These are phyloP conservation scores for Nomada fucata DNA, from an alignment of 2,888 invertebrate genomes.

Conservation along the genomic window DNA sequence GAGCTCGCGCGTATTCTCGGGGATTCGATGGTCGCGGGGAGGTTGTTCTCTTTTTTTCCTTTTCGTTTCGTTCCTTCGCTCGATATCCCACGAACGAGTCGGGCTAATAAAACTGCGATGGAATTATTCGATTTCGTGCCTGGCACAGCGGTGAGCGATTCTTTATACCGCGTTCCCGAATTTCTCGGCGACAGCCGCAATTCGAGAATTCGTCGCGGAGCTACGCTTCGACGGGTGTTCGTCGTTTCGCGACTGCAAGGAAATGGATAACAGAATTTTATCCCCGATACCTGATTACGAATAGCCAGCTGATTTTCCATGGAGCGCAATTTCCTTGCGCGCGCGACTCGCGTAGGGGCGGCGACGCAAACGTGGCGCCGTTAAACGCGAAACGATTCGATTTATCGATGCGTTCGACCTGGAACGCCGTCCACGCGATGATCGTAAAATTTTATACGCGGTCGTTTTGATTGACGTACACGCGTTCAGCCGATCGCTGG, in stretches of 20 bases:
- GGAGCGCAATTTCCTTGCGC: background rate
- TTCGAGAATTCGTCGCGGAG: too few relatives aligned
- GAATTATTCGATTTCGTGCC: background rate
- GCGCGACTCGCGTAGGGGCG: too few relatives aligned
- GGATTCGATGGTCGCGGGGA: background rate
- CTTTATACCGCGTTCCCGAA: background rate
- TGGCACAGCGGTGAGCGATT: background rate
- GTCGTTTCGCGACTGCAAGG: too few relatives aligned
- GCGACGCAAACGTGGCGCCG: background rate
- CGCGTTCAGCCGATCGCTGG: background rate
- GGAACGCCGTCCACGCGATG: conserved; percentile 12
- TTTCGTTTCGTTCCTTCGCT: background rate
- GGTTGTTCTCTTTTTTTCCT: background rate
- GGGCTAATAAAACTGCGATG: background rate
- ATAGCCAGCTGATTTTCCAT: background rate
- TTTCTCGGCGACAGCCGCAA: too few relatives aligned
- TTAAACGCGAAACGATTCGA: conserved; percentile 23
- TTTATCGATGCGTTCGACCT: conserved; percentile 22
- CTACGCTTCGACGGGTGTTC: too few relatives aligned
- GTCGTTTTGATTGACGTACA: conserved; percentile 13
- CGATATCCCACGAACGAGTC: conserved; percentile 5
- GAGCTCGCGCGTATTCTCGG: background rate
- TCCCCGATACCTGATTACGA: too few relatives aligned
- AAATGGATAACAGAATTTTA: too few relatives aligned
- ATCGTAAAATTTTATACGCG: conserved; percentile 28